Evolutionary conservation across 2,797 vertebrate species (phyloP).

Genomic region (Amazona ochrocephala): DNA sequence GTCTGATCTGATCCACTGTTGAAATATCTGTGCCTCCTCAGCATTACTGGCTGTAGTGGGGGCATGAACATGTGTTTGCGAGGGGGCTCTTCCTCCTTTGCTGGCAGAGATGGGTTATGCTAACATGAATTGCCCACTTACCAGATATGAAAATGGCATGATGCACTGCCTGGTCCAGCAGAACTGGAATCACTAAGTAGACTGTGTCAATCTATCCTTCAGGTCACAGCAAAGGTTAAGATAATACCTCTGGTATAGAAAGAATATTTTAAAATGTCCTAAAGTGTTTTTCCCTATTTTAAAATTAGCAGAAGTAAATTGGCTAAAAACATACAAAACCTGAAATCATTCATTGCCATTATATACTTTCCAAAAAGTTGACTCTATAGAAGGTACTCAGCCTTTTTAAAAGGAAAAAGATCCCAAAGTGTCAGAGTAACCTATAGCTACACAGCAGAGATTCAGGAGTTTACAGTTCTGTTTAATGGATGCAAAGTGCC

Average conservation of each 20-base stretch:
- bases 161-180: background rate
- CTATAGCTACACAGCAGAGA: background rate
- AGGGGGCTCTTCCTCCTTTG: background rate
- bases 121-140: background rate
- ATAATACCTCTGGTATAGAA: background rate
- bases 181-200: background rate
- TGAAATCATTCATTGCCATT: background rate
- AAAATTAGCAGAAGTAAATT: background rate
- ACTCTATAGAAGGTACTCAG: background rate
- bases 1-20: background rate
- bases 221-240: background rate
- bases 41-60: background rate
- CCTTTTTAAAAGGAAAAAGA: background rate
- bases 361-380: background rate
- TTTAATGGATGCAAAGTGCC: background rate
- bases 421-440: background rate
- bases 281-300: background rate
- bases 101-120: background rate
- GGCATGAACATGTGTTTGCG: accelerated
- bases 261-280: background rate
- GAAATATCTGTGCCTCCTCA: background rate
- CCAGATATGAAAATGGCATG: background rate
- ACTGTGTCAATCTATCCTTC: accelerated
- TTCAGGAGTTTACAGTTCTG: background rate
- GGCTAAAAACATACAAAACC: background rate